These are phyloP conservation scores for Ailuropoda melanoleuca DNA, from an alignment of 2,113 vertebrate species.

Conservation along the genomic window DNA sequence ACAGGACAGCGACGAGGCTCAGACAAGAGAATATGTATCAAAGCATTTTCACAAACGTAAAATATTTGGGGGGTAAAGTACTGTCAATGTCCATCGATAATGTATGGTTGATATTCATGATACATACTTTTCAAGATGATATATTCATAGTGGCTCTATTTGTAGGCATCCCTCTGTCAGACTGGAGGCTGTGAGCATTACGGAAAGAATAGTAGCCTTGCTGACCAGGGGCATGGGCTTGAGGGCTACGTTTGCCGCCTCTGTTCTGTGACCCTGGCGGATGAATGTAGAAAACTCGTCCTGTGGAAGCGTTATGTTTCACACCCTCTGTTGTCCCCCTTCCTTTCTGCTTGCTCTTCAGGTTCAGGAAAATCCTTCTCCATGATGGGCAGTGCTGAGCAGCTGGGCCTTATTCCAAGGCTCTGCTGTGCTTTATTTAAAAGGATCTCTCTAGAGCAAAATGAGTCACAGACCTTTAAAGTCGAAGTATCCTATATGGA, in stretches of 20 bases:
- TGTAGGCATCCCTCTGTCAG: neutral
- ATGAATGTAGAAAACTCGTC: too few species aligned
- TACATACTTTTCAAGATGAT: neutral
- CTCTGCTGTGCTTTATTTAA: slow-evolving; percentile 98
- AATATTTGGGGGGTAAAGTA: neutral
- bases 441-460: slow-evolving; percentile 92
- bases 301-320: neutral
- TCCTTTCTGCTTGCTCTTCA: slow-evolving; percentile 75
- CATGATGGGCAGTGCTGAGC: slow-evolving; percentile 98
- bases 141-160: neutral
- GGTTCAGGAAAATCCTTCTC: slow-evolving; percentile 99
- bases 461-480: slow-evolving; percentile 94
- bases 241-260: neutral
- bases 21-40: neutral
- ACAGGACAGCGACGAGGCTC: neutral
- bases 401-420: slow-evolving; percentile 96
- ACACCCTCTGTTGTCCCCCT: neutral
- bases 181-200: fast-evolving
- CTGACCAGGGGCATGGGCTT: too few species aligned
- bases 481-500: slow-evolving; percentile 99
- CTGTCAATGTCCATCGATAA: neutral
- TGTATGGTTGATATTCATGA: neutral
- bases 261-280: neutral
- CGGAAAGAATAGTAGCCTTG: neutral
- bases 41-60: neutral